Base-by-base conservation (phyloP, 2,888 invertebrate species). In the Eledone cirrhosa region DNA sequence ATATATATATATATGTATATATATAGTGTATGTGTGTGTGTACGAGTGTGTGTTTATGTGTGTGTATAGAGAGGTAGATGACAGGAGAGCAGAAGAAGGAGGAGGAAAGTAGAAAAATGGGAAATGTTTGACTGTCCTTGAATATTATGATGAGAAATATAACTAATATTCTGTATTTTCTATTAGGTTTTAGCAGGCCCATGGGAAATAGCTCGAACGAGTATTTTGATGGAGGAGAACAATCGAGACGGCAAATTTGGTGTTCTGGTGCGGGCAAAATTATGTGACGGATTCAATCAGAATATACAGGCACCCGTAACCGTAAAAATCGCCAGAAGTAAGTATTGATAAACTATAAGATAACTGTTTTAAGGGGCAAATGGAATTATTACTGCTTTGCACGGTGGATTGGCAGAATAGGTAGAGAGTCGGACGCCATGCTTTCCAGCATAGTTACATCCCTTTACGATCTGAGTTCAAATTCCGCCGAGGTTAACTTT, bases 171-270 rank as follows among this genome's bases (percentile, higher is more conserved):
- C 41, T 33, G 31, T 31, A 13, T 1, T 31, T 8, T 41, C 27
- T 72, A 41, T 7, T n/a, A 72, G 72, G 22, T 72, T 22, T 72
- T 72, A 24, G 72, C 72, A n/a, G 72, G 72, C 31, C 72, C 72
- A 13, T 72, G 72, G 72, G 72, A 72, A 72, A 72, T 72, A 72
- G n/a, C 72, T 22, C 31, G 72, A 14, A 72, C 72, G 72, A 72
- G 41, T 72, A 72, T 72, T n/a, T 29, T 72, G 7, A 41, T 72
- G 31, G 72, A 72, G 31, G 72, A 72, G 31, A 72, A 41, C 72
- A 72, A 72, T n/a, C 72, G n/a, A 72, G 72, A 72, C 24, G 72
- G 72, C 29, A 72, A 72, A 72, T 72, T 72, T 33, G 72, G 72
- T 72, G 72, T 33, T 7, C 72, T 72, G 8, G 72, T 72, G 22